Evolutionary conservation across 2,113 vertebrate species (phyloP), one percentile per base, ranked within the genome.

Genomic region (Motacilla alba): DNA sequence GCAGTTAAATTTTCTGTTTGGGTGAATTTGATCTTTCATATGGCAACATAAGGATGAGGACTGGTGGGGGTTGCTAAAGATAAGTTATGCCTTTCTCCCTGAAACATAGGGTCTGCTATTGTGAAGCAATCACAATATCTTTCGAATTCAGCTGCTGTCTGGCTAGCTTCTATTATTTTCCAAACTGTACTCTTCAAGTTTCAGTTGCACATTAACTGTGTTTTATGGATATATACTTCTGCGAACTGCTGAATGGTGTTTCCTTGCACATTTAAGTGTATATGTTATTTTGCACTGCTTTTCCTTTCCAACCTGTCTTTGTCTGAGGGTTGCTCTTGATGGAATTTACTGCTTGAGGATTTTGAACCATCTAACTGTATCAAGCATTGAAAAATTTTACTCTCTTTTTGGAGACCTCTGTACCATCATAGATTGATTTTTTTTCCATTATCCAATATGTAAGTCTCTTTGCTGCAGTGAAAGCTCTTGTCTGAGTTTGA

Each of bases 1-100:
- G 49, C 78, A 82, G 35, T 75, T 84, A 84, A 23, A 56, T 87
- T 93, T 95, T 87, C 62, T 89, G 13, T 89, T 93, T 63, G 83
- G 43, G 9, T 94, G 63, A 83, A 81, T 83, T 89, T 92, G 44
- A 55, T 94, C 73, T 94, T 96, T 85, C 8, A 3, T 31, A 24
- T 67, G 76, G 76, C 80, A 91, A 70, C 17, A 22, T 50, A 63
- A 92, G 60, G 43, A 59, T 77, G 62, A 47, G 35, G 47, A 30
- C 52, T 70, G 35, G 13, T 77, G 47, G 19, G 30, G 52, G 52
- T 56, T 87, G 49, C 68, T 81, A 23, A 66, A 70, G 47, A 68
- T 35, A 86, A 8, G n/a, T 83, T 86, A 14, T 0, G 6, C 67
- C 11, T 90, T 85, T 87, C 53, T 91, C 28, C 53, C 37, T 60